Percentiles rank a stretch among this genome's conserved stretches.
These are phyloP conservation scores for Ceratoteleas bidentatus DNA, from an alignment of 1,140 invertebrate genomes.

Conservation along the genomic window DNA sequence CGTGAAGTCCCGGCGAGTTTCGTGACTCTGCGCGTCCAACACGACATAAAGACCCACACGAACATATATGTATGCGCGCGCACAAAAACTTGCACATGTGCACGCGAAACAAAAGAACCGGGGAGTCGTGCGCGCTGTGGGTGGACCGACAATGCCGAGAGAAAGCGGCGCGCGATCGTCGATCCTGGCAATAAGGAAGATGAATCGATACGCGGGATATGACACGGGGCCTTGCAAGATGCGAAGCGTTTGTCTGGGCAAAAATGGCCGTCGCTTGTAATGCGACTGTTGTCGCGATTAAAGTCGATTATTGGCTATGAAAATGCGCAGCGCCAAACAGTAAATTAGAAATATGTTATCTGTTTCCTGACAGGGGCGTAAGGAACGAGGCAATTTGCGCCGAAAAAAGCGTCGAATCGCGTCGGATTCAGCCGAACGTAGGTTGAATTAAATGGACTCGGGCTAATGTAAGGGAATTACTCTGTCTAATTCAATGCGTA, in stretches of 20 bases:
- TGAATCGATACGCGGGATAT: slow-evolving; percentile 52
- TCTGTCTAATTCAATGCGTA: too few relatives aligned
- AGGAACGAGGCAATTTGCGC: too few relatives aligned
- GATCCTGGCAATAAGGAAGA: slow-evolving; percentile 48
- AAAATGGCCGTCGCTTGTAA: neutral
- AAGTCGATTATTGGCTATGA: too few relatives aligned
- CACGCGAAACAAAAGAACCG: slow-evolving; percentile 47
- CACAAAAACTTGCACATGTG: neutral
- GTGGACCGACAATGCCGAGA: slow-evolving; percentile 36
- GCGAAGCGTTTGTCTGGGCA: slow-evolving; percentile 9
- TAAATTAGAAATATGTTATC: too few relatives aligned
- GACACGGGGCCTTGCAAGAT: slow-evolving; percentile 4
- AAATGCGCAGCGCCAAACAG: too few relatives aligned
- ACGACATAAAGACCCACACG: too few relatives aligned
- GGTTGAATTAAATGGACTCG: too few relatives aligned
- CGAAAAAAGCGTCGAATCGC: too few relatives aligned
- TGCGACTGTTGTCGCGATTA: neutral
- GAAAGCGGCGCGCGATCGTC: slow-evolving; percentile 36
- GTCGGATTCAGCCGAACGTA: too few relatives aligned
- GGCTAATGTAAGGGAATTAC: too few relatives aligned
- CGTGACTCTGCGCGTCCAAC: slow-evolving; percentile 19
- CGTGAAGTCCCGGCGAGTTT: slow-evolving; percentile 45
- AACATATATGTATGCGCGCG: too few relatives aligned
- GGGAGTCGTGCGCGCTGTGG: slow-evolving; percentile 29
- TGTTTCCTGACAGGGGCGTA: too few relatives aligned